Conservation (phyloP, 2,113 vertebrate genomes). For the Phoxinus phoxinus region DNA sequence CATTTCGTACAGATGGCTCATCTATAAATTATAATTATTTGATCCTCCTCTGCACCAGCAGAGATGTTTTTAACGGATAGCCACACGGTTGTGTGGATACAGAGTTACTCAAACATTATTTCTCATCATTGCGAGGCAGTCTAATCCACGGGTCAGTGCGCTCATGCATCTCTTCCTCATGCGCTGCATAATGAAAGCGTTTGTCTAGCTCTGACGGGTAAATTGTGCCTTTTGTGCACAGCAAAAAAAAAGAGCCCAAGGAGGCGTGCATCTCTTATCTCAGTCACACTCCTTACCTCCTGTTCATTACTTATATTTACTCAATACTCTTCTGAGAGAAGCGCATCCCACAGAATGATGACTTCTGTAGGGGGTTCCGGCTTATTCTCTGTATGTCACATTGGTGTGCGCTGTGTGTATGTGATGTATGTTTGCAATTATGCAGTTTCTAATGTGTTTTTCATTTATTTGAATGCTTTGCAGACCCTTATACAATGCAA, state of each 20-base stretch:
- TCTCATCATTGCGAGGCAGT: constrained; percentile 19
- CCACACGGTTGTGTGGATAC: neutral
- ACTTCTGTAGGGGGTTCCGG: neutral
- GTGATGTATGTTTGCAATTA: constrained; percentile 22
- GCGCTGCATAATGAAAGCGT: constrained; percentile 53
- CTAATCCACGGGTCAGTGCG: constrained; percentile 41
- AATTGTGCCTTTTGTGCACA: constrained; percentile 51
- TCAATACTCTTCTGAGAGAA: constrained; percentile 22
- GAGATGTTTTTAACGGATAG: constrained; percentile 33
- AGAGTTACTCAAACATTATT: constrained; percentile 39
- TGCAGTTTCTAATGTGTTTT: neutral
- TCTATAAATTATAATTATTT: constrained; percentile 36
- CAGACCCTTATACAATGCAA: neutral
- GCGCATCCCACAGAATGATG: neutral
- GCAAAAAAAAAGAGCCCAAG: constrained; percentile 21
- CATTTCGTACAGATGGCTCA: constrained; percentile 18
- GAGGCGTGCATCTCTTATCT: constrained; percentile 41
- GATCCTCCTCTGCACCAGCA: neutral
- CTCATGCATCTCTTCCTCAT: constrained; percentile 46
- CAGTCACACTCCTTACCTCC: constrained; percentile 32
- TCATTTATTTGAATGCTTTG: neutral
- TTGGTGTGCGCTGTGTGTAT: neutral
- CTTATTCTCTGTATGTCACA: neutral
- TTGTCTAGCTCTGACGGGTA: constrained; percentile 48
- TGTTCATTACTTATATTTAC: constrained; percentile 46